A percentile compares a stretch with the other conserved stretches of the same genome.
Conservation (phyloP, 1,140 invertebrate species). For the Archegozetes longisetosus region DNA sequence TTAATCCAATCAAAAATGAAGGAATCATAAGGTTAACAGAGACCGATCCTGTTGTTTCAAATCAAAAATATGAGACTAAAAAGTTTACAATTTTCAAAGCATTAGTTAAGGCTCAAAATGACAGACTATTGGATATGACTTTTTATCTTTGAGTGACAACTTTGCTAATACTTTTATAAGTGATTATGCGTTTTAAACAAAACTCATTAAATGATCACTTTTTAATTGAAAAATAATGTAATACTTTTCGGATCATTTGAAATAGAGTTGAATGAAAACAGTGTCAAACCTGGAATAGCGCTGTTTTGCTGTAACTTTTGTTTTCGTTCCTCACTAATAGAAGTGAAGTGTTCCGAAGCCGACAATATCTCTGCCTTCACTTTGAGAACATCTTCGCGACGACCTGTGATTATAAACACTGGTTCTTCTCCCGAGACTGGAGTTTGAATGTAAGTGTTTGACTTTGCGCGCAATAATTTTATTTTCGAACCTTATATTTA, state of each 20-base stretch:
- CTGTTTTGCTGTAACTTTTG: background rate
- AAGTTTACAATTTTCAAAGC: no score
- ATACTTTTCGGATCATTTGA: no score
- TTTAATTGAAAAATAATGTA: no score
- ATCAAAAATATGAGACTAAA: no score
- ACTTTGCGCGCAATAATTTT: background rate
- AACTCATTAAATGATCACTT: no score
- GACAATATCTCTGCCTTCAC: background rate
- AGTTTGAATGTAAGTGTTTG: constrained; percentile 1
- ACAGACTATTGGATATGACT: no score
- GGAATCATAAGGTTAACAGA: background rate
- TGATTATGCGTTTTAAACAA: no score
- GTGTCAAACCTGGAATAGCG: background rate
- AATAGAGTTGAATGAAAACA: no score
- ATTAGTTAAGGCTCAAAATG: no score
- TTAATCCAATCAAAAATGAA: constrained; percentile 5
- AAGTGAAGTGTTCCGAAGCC: background rate
- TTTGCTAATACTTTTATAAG: no score
- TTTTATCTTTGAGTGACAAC: no score
- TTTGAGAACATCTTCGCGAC: background rate
- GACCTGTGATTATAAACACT: constrained; percentile 1
- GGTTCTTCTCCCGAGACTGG: constrained; percentile 11
- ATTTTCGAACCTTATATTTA: constrained; percentile 1
- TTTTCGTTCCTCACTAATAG: background rate
- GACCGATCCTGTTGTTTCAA: background rate